A percentile compares a stretch with the other conserved stretches of the same genome.
Evolutionary conservation across 2,113 vertebrate species (phyloP).

Genomic region (Nothobranchius kuhntae): DNA sequence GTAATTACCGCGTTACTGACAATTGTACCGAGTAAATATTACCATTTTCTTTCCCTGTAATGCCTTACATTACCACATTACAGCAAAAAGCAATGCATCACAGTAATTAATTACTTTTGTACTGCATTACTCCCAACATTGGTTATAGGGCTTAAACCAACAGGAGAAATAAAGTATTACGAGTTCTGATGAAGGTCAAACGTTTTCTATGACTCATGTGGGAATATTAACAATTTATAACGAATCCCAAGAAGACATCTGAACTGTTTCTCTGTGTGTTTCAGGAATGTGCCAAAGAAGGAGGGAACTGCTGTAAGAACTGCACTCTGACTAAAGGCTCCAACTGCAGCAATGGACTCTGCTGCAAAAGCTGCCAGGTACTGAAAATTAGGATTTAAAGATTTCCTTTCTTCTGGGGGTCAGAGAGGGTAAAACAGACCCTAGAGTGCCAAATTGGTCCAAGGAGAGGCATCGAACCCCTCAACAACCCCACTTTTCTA

Average conservation of each 20-base stretch:
- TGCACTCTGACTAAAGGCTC: conserved; percentile 92
- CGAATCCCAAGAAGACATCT: not conserved
- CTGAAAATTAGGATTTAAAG: not conserved
- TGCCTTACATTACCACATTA: too few species aligned
- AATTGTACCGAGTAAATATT: too few species aligned
- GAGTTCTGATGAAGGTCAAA: not conserved
- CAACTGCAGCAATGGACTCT: conserved; percentile 93
- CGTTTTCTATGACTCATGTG: not conserved
- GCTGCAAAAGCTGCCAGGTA: conserved; percentile 95
- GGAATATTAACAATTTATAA: not conserved
- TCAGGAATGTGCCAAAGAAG: conserved; percentile 91
- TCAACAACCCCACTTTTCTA: too few species aligned
- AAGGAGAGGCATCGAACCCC: too few species aligned
- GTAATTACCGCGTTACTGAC: too few species aligned
- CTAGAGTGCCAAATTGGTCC: too few species aligned
- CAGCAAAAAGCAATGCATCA: too few species aligned
- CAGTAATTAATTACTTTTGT: too few species aligned
- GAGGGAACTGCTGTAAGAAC: conserved; percentile 89
- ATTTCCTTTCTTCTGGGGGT: not conserved
- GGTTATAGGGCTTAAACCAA: too few species aligned
- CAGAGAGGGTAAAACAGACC: not conserved
- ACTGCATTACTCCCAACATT: too few species aligned
- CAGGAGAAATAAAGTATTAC: not conserved
- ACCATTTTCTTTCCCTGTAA: too few species aligned
- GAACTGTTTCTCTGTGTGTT: conserved; percentile 13